Base-by-base conservation (phyloP, 2,113 vertebrate species). In the Carettochelys insculpta region DNA sequence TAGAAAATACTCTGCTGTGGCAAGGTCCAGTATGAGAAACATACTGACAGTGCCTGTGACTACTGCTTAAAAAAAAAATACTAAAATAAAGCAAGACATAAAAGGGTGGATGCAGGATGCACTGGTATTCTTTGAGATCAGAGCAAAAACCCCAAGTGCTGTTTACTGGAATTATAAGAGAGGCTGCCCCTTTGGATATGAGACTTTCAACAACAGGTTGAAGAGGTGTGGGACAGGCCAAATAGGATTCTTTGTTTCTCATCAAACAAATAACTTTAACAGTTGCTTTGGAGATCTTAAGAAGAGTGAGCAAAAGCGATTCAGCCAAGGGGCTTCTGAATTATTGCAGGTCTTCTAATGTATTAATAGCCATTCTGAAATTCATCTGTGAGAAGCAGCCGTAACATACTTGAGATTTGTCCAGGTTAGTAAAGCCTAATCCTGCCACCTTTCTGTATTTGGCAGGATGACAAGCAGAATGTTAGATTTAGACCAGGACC, bases 321-420 rank as follows among this genome's bases (percentile, higher is more conserved):
- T 89, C 83, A 92, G 54, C 29, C 89, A 92, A 94, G 31, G 4
- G 29, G 31, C 22, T 85, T 90, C 4, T 83, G 81, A 38, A 86
- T 20, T 89, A 29, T 12, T 92, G 87, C 87, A 90, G 14, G 77
- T 89, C 90, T 86, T 84, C 51, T 93, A 83, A 92, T 54, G 10
- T 38, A 8, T 68, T 71, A 38, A 17, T 31, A 86, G 75, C 58
- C 61, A 83, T 87, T 75, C 43, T 9, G 20, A 86, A 93, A 54
- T 9, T 61, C 79, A 89, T 25, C 43, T 89, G 85, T 61, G 41
- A 85, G 83, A 92, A 86, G 71, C n/a, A 68, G 61, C 34, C 9
- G 9, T 68, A 38, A 68, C n/a, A 68, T 11, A 38, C n/a, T 22
- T 68, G n/a, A 89, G 89, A 85, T 65, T 9, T 86, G 34, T 20